A percentile compares a stretch with the other conserved stretches of the same genome.
phyloP scores from a whole-genome alignment of 2,113 vertebrate genomes.

The Apaloderma vittatum region DNA sequence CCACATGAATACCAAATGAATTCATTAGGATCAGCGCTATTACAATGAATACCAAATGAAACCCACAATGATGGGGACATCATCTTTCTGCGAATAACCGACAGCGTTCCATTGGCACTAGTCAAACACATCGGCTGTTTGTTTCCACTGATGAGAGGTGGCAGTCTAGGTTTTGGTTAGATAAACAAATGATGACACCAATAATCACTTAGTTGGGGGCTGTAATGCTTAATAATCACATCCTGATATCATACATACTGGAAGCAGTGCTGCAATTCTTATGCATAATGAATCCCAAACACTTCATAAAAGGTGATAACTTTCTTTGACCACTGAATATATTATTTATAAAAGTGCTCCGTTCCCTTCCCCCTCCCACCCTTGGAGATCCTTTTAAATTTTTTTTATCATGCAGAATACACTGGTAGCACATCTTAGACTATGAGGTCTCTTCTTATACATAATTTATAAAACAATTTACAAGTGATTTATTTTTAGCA shows the following conservation, averaged over 20 bases:
- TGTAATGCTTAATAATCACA: conserved; percentile 50
- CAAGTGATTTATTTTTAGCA: conserved; percentile 84
- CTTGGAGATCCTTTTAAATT: conserved; percentile 33
- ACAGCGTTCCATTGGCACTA: conserved; percentile 58
- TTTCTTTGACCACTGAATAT: conserved; percentile 83
- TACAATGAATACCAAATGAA: conserved; percentile 82
- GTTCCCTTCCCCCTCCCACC: conserved; percentile 59
- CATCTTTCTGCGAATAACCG: conserved; percentile 55
- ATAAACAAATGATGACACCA: conserved; percentile 75
- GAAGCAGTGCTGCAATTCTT: conserved; percentile 48
- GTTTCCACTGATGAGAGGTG: conserved; percentile 76
- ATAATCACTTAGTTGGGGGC: conserved; percentile 73
- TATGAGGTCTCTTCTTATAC: conserved; percentile 79
- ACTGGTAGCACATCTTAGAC: conserved; percentile 72
- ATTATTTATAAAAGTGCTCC: conserved; percentile 79
- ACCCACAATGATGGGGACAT: conserved; percentile 56
- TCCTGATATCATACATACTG: not conserved
- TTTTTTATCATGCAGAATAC: conserved; percentile 46
- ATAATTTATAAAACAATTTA: conserved; percentile 87
- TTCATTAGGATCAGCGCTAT: conserved; percentile 79
- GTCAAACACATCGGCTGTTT: conserved; percentile 75
- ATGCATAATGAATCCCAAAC: conserved; percentile 79
- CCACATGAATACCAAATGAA: conserved; percentile 85
- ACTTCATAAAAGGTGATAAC: conserved; percentile 83
- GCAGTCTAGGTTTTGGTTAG: conserved; percentile 75